Conservation (phyloP, 2,797 vertebrate genomes). For the Cryptoprocta ferox region DNA sequence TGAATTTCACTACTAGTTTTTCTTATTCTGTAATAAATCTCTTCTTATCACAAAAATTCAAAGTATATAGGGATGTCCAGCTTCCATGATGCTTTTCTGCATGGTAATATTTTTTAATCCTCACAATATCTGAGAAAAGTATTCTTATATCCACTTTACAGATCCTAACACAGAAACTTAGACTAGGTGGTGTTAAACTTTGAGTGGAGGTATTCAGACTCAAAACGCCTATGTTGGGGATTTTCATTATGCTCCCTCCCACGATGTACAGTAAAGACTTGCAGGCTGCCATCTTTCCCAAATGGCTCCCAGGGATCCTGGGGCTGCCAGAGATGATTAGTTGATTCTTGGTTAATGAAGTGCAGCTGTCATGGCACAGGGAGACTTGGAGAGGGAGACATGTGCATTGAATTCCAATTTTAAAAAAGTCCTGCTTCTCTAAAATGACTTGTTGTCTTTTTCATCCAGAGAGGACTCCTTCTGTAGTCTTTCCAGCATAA, state of each 20-base stretch:
- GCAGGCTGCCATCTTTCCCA: background rate
- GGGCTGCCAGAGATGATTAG: background rate
- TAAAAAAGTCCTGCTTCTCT: background rate
- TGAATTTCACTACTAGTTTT: background rate
- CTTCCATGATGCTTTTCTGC: background rate
- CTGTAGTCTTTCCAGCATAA: background rate
- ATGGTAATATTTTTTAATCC: background rate
- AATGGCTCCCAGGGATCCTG: background rate
- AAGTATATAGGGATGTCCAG: background rate
- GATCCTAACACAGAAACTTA: background rate
- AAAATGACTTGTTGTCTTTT: constrained; percentile 24
- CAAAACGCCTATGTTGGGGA: background rate
- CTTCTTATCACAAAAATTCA: background rate
- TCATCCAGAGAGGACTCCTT: background rate
- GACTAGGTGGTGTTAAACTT: background rate
- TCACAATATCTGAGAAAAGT: background rate
- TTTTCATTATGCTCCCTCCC: background rate
- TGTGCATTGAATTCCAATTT: background rate
- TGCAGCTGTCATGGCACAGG: background rate
- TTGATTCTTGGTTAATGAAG: background rate
- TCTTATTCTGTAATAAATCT: constrained; percentile 12
- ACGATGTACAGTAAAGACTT: background rate
- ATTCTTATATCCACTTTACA: background rate
- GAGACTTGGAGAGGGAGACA: background rate
- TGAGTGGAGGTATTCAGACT: background rate